These are phyloP conservation scores for Trissolcus brochymenae DNA, from an alignment of 2,888 invertebrate species.

Conservation along the genomic window DNA sequence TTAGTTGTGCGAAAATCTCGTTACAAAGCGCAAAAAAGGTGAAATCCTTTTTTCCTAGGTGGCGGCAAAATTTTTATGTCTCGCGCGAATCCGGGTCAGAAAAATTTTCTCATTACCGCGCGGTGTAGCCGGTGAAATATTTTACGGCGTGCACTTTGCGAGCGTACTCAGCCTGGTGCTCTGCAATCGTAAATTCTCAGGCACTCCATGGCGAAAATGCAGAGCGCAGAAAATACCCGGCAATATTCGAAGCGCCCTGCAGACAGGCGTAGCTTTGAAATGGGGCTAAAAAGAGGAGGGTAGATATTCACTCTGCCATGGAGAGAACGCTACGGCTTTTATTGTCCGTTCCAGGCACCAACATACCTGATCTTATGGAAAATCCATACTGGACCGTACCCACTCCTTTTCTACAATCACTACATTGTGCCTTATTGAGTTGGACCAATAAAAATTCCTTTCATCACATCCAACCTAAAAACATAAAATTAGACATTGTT, in stretches of 20 bases:
- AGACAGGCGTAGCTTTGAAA: conserved; percentile 62
- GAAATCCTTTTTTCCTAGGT: conserved; percentile 11
- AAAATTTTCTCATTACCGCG: conserved; percentile 52
- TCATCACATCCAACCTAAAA: conserved; percentile 23
- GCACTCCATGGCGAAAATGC: conserved; percentile 53
- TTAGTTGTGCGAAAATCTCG: conserved; percentile 29
- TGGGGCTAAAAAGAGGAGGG: conserved; percentile 57
- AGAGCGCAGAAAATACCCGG: conserved; percentile 57
- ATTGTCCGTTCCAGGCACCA: conserved; percentile 71
- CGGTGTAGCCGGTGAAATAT: conserved; percentile 44
- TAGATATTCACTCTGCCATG: conserved; percentile 52
- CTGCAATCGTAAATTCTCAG: conserved; percentile 56
- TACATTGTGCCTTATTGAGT: conserved; percentile 38
- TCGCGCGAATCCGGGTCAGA: conserved; percentile 52
- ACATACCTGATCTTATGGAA: conserved; percentile 74
- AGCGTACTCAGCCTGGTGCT: conserved; percentile 29
- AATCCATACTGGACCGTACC: conserved; percentile 70
- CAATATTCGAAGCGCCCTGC: conserved; percentile 58
- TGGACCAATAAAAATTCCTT: conserved; percentile 36
- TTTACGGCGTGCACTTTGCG: conserved; percentile 51
- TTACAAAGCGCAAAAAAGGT: conserved; percentile 11
- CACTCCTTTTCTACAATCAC: conserved; percentile 57
- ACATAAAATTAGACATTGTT: too few relatives aligned
- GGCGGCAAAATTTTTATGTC: conserved; percentile 33
- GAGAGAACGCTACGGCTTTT: conserved; percentile 66